Conservation (phyloP, 2,113 vertebrate species). For the Proteles cristata region DNA sequence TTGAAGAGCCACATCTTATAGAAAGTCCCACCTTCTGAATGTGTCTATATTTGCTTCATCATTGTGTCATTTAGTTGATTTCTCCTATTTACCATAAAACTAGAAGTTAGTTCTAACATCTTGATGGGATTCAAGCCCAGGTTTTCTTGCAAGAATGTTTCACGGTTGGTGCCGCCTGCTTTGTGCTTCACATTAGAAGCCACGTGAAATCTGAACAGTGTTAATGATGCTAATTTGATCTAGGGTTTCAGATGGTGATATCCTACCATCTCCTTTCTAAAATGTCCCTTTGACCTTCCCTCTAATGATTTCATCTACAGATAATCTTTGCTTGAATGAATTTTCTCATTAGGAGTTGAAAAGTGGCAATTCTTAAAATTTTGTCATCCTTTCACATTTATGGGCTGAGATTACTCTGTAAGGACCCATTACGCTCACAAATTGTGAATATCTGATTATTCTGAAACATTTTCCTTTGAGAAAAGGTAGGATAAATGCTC, state of each 20-base stretch:
- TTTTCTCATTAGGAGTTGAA: conserved; percentile 32
- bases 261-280: not conserved
- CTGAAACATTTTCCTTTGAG: not conserved
- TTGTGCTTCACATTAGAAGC: not conserved
- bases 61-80: not conserved
- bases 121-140: not conserved
- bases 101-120: not conserved
- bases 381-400: not conserved
- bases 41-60: not conserved
- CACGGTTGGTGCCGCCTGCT: not conserved
- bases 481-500: not conserved
- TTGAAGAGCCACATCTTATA: not conserved
- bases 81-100: not conserved
- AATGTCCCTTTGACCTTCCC: not conserved
- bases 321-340: not conserved
- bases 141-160: not conserved
- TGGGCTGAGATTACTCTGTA: not conserved
- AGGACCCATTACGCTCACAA: not conserved
- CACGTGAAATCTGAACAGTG: not conserved
- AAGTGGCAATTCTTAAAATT: not conserved
- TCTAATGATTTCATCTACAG: not conserved
- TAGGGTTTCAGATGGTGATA: not conserved
- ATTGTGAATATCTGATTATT: not conserved
- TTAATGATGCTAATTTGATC: conserved; percentile 19
- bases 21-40: not conserved